These are phyloP conservation scores for Nansenia antarctica DNA, from an alignment of 2,113 vertebrate species.

Conservation along the genomic window DNA sequence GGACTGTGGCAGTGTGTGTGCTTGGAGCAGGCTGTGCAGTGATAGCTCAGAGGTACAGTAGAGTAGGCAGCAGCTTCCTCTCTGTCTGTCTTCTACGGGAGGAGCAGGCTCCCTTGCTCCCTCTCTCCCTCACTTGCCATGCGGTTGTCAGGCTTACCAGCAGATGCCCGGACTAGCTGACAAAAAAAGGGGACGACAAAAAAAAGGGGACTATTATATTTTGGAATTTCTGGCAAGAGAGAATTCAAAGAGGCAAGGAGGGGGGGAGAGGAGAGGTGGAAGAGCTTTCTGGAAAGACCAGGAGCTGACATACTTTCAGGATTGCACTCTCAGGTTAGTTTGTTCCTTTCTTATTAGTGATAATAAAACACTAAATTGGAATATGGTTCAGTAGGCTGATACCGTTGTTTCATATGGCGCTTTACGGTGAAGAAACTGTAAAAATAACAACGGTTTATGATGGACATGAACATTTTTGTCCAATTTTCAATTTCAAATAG, in stretches of 20 bases:
- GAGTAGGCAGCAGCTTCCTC: slow-evolving; percentile 17
- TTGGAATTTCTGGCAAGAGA: not conserved
- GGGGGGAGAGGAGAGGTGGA: slow-evolving; percentile 2
- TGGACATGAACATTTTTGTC: not conserved
- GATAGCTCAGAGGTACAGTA: slow-evolving; percentile 33
- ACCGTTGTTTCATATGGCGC: not conserved
- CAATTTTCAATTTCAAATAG: not conserved
- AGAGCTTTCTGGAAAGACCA: slow-evolving; percentile 7
- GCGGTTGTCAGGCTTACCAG: slow-evolving; percentile 23
- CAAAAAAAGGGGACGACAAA: slow-evolving; percentile 6
- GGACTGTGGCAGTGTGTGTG: slow-evolving; percentile 48
- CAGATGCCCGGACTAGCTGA: slow-evolving; percentile 20
- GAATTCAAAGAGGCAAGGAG: not conserved
- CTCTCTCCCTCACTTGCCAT: slow-evolving; percentile 25
- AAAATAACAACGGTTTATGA: not conserved
- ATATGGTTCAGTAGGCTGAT: not conserved
- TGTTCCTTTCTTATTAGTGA: not conserved
- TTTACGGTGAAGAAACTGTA: too few relatives aligned
- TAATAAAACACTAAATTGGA: too few relatives aligned
- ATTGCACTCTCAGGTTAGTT: slow-evolving; percentile 47
- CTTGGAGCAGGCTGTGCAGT: slow-evolving; percentile 49
- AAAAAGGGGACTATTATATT: slow-evolving; percentile 18
- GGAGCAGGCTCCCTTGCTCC: not conserved
- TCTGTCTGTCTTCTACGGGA: slow-evolving; percentile 1
- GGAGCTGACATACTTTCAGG: slow-evolving; percentile 16